A percentile compares a stretch with the other conserved stretches of the same genome.
Evolutionary conservation across 2,888 invertebrate genomes (phyloP).

Genomic region (Drosophila leonis): DNA sequence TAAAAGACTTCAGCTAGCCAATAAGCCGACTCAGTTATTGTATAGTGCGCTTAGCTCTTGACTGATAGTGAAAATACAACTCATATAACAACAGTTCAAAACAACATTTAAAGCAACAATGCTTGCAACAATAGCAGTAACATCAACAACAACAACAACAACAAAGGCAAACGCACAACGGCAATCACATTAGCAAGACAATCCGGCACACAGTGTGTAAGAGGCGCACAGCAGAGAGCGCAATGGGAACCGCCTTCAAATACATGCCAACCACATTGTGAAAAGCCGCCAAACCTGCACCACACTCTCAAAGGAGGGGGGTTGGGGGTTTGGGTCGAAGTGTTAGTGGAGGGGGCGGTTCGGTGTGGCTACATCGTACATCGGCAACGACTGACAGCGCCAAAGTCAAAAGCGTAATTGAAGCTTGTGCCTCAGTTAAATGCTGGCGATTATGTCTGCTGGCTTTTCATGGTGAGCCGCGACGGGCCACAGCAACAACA

Average conservation of each 20-base stretch:
- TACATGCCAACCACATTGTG: constrained; percentile 44
- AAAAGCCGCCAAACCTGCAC: constrained; percentile 59
- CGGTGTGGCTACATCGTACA: background rate
- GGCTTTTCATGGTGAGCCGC: constrained; percentile 59
- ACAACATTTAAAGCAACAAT: constrained; percentile 12
- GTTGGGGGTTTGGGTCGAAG: background rate
- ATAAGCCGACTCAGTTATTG: constrained; percentile 4
- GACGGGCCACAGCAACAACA: constrained; percentile 6
- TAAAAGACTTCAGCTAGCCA: background rate
- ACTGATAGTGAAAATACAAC: constrained; percentile 53
- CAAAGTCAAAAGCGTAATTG: constrained; percentile 75
- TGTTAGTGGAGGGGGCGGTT: background rate
- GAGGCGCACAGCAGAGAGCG: constrained; percentile 43
- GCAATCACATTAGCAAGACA: constrained; percentile 45
- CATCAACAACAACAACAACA: constrained; percentile 15
- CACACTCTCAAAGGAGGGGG: background rate
- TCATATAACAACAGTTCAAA: constrained; percentile 22
- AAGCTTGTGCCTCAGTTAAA: constrained; percentile 73
- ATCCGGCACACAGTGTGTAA: constrained; percentile 42
- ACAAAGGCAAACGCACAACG: constrained; percentile 38
- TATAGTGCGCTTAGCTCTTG: constrained; percentile 22
- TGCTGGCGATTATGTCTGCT: constrained; percentile 72
- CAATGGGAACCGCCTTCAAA: constrained; percentile 43
- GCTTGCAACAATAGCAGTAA: background rate
- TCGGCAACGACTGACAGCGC: constrained; percentile 24